These are phyloP conservation scores for Periplaneta americana DNA, from an alignment of 1,140 invertebrate genomes.

Conservation along the genomic window DNA sequence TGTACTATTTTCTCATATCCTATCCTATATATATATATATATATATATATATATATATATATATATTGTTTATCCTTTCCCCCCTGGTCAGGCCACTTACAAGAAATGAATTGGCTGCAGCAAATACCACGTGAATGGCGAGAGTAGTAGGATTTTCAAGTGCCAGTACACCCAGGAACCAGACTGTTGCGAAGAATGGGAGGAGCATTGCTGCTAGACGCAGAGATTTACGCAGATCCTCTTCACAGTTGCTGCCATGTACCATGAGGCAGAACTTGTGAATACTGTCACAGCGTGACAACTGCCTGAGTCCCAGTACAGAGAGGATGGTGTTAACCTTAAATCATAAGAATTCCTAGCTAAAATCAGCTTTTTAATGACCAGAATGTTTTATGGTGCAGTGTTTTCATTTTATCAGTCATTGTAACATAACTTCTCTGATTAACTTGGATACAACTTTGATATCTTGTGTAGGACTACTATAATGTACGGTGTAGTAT, in stretches of 20 bases:
- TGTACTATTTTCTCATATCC: no score
- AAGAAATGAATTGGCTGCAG: not conserved
- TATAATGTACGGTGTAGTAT: no score
- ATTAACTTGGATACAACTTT: no score
- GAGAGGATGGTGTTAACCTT: slow-evolving; percentile 41
- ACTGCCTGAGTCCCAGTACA: slow-evolving; percentile 34
- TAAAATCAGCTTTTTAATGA: no score
- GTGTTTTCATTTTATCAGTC: no score
- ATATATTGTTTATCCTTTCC: no score
- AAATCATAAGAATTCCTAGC: slow-evolving; percentile 29
- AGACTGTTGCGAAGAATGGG: slow-evolving; percentile 54
- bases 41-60: not conserved
- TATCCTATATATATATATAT: no score
- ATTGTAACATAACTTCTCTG: no score
- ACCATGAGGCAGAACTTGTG: not conserved
- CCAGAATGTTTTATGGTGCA: no score
- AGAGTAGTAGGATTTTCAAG: slow-evolving; percentile 58
- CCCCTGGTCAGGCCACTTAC: slow-evolving; percentile 13
- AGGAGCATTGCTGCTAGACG: slow-evolving; percentile 50
- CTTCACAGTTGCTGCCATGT: not conserved
- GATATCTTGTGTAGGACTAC: no score
- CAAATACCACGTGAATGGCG: slow-evolving; percentile 44
- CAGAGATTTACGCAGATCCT: slow-evolving; percentile 37
- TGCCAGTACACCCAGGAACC: slow-evolving; percentile 64
- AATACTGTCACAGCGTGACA: slow-evolving; percentile 38